Base-by-base conservation (phyloP, 2,888 invertebrate species). In the Pristionchus maxplancki region DNA sequence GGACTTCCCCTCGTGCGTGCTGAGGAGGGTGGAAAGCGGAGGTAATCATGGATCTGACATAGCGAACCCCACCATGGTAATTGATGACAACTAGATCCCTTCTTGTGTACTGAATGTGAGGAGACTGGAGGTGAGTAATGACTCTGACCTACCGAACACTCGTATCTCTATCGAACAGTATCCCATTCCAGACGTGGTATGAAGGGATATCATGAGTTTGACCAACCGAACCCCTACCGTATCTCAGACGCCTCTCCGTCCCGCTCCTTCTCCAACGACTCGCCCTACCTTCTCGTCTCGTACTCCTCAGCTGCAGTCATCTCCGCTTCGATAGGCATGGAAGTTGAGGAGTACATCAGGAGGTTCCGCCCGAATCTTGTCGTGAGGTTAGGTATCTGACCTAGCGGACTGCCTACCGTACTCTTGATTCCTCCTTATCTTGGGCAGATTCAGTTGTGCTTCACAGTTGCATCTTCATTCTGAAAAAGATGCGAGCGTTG, bases 361-460 rank as follows among this genome's bases (percentile, higher is more conserved):
- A 96, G 98, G 92, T 98, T 99, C 95, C 96, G 99, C 93, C 97
- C 97, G n/a, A 99, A 99, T 95, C 96, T 99, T 64, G 96, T 98
- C 2, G 96, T 98, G 24, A 81, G 37, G 87, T 87, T 50, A 3
- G 48, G 24, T 53, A 58, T 11, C 37, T 2, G 34, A 17, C 34
- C 44, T 48, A 48, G 8, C 44, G 44, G 8, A 48, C 44, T 48
- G 44, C 44, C 44, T 48, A 48, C 13, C 44, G 44, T 11, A 48
- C 6, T 48, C 44, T 48, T 9, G 8, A 50, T 50, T 50, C 13
- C 50, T 3, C 5, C 44, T 6, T 9, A 48, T 9, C 20, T 17
- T 50, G 50, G 50, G 1, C 17, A 50, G 17, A 50, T 9, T 62
- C 62, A 9, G 62, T 62, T 62, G n/a, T n/a, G 62, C 62, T 62